Percentiles rank a stretch among this genome's conserved stretches.
phyloP scores from a whole-genome alignment of 2,888 invertebrate genomes.

The Camptogramma bilineatum region DNA sequence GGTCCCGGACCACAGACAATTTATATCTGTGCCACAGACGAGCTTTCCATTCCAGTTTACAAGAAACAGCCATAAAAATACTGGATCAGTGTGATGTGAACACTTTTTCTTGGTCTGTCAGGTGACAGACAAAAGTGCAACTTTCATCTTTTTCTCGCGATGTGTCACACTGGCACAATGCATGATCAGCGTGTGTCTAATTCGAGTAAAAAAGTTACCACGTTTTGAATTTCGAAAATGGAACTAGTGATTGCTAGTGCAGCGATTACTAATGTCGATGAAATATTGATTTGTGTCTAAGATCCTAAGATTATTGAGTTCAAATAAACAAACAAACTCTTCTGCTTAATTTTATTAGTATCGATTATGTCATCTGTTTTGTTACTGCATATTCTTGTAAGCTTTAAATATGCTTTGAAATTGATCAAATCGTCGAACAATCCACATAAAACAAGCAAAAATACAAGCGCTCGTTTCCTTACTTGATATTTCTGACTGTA shows the following conservation, averaged over 20 bases:
- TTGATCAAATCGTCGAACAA: not conserved
- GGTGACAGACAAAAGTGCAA: constrained; percentile 6
- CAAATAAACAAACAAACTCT: too few relatives aligned
- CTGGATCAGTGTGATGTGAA: constrained; percentile 25
- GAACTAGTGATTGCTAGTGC: not conserved
- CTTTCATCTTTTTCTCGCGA: constrained; percentile 19
- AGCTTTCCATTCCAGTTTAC: constrained; percentile 37
- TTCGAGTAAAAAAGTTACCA: not conserved
- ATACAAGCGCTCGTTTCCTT: not conserved
- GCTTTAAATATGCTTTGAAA: not conserved
- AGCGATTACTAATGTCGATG: not conserved
- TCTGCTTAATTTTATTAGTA: too few relatives aligned
- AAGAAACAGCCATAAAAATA: constrained; percentile 33
- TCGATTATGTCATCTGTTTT: too few relatives aligned
- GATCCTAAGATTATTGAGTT: too few relatives aligned
- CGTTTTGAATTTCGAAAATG: constrained; percentile 12
- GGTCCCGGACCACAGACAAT: constrained; percentile 33
- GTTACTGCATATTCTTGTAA: too few relatives aligned
- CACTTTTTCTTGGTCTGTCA: constrained; percentile 20
- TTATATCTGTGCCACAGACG: constrained; percentile 27
- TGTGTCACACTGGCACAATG: not conserved
- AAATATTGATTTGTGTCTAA: not conserved
- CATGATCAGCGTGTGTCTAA: not conserved
- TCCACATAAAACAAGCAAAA: not conserved
- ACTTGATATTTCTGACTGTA: not conserved